Percentiles rank a stretch among this genome's conserved stretches.
phyloP scores from a whole-genome alignment of 1,140 invertebrate species.

The Drosophila kohkoa region DNA sequence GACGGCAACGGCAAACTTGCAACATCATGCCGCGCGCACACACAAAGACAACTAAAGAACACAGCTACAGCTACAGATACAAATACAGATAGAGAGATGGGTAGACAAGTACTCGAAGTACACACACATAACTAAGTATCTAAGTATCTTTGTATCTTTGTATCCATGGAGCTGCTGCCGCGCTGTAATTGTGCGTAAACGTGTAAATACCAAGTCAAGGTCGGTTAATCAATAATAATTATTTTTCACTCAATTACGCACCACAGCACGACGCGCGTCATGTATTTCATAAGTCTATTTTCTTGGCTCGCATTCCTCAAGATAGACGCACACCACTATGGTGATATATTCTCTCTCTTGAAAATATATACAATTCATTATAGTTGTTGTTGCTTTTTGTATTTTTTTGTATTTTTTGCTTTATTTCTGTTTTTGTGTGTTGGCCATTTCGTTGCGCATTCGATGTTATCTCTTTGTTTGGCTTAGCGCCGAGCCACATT shows the following conservation, averaged over 20 bases:
- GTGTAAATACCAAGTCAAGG: constrained; percentile 82
- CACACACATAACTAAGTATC: constrained; percentile 20
- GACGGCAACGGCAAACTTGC: constrained; percentile 59
- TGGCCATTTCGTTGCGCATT: constrained; percentile 23
- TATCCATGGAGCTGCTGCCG: constrained; percentile 30
- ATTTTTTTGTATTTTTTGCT: constrained; percentile 4
- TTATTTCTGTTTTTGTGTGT: constrained; percentile 5
- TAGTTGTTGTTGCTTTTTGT: constrained; percentile 1
- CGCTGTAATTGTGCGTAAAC: constrained; percentile 78
- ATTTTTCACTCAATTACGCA: constrained; percentile 81
- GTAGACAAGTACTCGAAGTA: constrained; percentile 18
- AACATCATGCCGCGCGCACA: constrained; percentile 65
- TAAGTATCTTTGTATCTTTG: constrained; percentile 22
- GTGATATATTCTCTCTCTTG: constrained; percentile 4
- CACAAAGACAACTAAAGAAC: constrained; percentile 21
- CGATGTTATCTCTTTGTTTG: constrained; percentile 57
- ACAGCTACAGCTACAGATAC: constrained; percentile 8
- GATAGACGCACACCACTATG: constrained; percentile 23
- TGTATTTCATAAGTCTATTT: constrained; percentile 29
- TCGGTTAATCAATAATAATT: constrained; percentile 83
- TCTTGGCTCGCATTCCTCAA: constrained; percentile 35
- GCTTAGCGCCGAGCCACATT: constrained; percentile 43
- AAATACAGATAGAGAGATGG: constrained; percentile 6
- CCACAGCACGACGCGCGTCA: constrained; percentile 27
- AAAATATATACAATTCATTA: constrained; percentile 16